These are phyloP conservation scores for Dasypus novemcinctus DNA, from an alignment of 2,113 vertebrate species.

Conservation along the genomic window DNA sequence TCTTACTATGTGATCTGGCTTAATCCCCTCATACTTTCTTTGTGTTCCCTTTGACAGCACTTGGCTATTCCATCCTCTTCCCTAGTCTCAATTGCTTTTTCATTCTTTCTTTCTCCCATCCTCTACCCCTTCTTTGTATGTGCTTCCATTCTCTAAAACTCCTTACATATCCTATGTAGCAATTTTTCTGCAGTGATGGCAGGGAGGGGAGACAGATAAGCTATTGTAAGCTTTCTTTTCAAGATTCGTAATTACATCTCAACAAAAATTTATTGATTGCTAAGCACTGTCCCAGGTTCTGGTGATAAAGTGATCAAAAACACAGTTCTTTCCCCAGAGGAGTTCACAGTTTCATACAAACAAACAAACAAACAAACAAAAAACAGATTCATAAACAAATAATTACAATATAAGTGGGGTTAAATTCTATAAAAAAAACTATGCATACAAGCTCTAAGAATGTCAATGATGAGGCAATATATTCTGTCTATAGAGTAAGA, in stretches of 20 bases:
- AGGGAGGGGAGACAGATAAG: constrained; percentile 49
- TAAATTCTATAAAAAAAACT: background rate
- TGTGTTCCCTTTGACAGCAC: constrained; percentile 28
- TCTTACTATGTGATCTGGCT: constrained; percentile 29
- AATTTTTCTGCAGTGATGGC: background rate
- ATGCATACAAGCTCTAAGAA: background rate
- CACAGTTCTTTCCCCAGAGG: background rate
- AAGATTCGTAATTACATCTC: constrained; percentile 60
- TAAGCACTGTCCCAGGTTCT: background rate
- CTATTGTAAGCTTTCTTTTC: constrained; percentile 44
- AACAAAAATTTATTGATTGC: constrained; percentile 59
- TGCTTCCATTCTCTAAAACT: background rate
- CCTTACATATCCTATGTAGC: background rate
- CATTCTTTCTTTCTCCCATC: background rate
- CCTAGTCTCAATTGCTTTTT: background rate
- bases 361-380: background rate
- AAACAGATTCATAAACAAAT: background rate
- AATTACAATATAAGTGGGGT: background rate
- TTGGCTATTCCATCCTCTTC: constrained; percentile 1
- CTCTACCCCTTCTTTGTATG: background rate
- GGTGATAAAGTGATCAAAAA: constrained; percentile 61
- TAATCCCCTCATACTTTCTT: background rate
- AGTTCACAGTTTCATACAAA: background rate
- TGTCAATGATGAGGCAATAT: background rate
- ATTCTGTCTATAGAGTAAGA: background rate